A percentile compares a stretch with the other conserved stretches of the same genome.
Conservation (phyloP, 1,140 invertebrate species). For the Pseudomyrmex gracilis region DNA sequence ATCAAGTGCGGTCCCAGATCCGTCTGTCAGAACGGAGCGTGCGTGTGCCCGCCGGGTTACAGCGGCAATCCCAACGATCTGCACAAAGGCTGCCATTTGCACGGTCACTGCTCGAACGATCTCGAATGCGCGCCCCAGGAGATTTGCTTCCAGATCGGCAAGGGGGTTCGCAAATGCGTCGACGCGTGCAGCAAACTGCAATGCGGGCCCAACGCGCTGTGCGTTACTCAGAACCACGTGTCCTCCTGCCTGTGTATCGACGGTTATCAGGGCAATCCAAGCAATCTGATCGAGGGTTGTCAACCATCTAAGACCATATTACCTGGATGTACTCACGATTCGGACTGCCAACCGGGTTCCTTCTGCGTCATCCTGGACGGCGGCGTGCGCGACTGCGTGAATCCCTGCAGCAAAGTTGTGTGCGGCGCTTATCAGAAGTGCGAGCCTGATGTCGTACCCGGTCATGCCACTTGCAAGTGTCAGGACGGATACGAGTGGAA, state of each 20-base stretch:
- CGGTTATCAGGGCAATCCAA: constrained; percentile 92
- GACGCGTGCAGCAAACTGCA: constrained; percentile 94
- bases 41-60: constrained; percentile 92
- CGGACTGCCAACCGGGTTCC: constrained; percentile 89
- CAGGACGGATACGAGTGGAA: constrained; percentile 92
- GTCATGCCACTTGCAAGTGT: constrained; percentile 91
- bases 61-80: constrained; percentile 92
- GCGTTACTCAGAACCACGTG: constrained; percentile 92
- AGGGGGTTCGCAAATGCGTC: constrained; percentile 92
- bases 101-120: constrained; percentile 92
- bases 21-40: constrained; percentile 91
- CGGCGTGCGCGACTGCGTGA: constrained; percentile 89
- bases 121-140: constrained; percentile 92
- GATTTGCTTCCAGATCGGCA: constrained; percentile 94
- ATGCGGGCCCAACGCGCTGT: constrained; percentile 95
- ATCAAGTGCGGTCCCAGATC: constrained; percentile 93
- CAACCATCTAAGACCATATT: constrained; percentile 87
- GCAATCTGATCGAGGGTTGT: constrained; percentile 91
- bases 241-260: constrained; percentile 94
- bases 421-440: constrained; percentile 94
- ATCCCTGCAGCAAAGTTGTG: constrained; percentile 91
- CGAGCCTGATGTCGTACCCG: constrained; percentile 86
- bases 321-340: constrained; percentile 88
- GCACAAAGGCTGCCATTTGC: constrained; percentile 88
- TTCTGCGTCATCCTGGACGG: constrained; percentile 87